These are phyloP conservation scores for Lapara coniferarum DNA, from an alignment of 2,888 invertebrate species.

Conservation along the genomic window DNA sequence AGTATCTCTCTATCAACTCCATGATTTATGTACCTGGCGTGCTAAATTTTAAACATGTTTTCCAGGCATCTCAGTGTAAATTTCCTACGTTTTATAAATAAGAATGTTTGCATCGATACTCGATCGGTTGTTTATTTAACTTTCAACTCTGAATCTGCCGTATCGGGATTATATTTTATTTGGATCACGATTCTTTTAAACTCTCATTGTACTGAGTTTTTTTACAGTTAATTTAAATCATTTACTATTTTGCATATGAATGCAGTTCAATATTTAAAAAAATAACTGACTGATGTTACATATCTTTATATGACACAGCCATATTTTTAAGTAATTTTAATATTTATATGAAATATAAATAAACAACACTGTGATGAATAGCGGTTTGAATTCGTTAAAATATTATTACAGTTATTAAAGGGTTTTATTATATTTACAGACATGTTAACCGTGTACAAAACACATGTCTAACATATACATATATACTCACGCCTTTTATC, in stretches of 20 bases:
- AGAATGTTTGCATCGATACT: constrained; percentile 26
- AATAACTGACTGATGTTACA: neutral
- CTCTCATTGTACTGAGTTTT: neutral
- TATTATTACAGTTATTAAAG: no score
- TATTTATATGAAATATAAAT: no score
- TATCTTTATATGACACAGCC: no score
- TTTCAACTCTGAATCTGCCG: constrained; percentile 3
- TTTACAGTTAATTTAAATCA: neutral
- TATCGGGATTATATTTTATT: constrained; percentile 6
- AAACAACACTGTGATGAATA: no score
- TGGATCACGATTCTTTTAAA: constrained; percentile 7
- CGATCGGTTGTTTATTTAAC: constrained; percentile 20
- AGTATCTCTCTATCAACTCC: constrained; percentile 18
- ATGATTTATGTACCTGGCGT: constrained; percentile 23
- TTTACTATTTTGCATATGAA: neutral
- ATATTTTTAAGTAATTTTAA: no score
- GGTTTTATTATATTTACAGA: no score
- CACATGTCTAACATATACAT: no score
- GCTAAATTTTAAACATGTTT: constrained; percentile 30
- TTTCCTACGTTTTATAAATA: constrained; percentile 30
- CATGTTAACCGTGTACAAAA: no score
- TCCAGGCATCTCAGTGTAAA: constrained; percentile 25
- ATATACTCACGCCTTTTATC: no score
- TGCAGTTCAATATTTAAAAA: neutral
- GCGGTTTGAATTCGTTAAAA: no score